Conservation (phyloP, 2,888 invertebrate species). For the Halictus quadricinctus region DNA sequence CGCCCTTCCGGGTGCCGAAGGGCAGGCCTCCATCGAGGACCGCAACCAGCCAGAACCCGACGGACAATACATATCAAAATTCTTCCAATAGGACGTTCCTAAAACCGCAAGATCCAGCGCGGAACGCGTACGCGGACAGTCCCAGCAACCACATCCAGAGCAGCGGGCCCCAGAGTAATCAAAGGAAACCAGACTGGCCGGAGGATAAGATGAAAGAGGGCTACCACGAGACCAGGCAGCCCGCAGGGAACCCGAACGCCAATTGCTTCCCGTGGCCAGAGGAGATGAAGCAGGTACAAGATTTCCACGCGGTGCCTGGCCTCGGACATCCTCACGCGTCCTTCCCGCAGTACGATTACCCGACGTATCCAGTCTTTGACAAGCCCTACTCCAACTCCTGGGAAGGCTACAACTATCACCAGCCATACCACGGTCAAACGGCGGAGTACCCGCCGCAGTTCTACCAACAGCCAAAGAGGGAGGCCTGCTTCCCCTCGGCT, state of each 20-base stretch:
- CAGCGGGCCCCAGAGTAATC: constrained; percentile 60
- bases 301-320: constrained; percentile 76
- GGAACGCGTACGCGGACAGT: constrained; percentile 77
- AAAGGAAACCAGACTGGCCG: constrained; percentile 72
- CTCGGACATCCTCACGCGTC: constrained; percentile 72
- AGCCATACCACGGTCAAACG: constrained; percentile 86
- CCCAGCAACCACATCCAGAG: constrained; percentile 61
- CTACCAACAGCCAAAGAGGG: constrained; percentile 83
- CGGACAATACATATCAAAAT: constrained; percentile 82
- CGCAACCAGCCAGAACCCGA: constrained; percentile 82
- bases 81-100: constrained; percentile 83
- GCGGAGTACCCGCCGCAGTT: constrained; percentile 84
- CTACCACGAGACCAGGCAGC: constrained; percentile 74
- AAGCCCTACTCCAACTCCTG: constrained; percentile 78
- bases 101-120: constrained; percentile 86
- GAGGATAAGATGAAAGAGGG: constrained; percentile 76
- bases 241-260: constrained; percentile 69
- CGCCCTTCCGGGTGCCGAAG: constrained; percentile 86
- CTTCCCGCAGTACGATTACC: constrained; percentile 83
- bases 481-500: constrained; percentile 75
- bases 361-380: constrained; percentile 85
- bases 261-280: constrained; percentile 76
- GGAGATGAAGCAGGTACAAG: constrained; percentile 79
- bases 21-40: constrained; percentile 86
- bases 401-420: constrained; percentile 85